Evolutionary conservation across 2,888 invertebrate species (phyloP), one percentile per base, ranked within the genome.

Genomic region (Phaedon cochleariae): DNA sequence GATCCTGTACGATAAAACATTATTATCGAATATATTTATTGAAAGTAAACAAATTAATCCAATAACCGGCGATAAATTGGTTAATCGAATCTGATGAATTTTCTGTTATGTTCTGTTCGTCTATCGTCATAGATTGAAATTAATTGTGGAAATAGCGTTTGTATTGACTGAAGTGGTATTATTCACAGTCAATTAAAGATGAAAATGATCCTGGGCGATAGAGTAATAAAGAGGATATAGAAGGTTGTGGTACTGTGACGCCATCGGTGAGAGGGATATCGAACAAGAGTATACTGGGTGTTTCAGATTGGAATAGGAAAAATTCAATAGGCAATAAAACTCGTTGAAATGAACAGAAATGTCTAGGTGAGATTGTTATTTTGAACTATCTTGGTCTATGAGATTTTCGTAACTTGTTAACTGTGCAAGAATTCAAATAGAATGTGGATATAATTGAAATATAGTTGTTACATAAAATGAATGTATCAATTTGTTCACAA

Each of bases 131-230:
- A 58, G 60, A 73, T 73, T 71, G 62, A 73, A 71, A 71, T 69
- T 69, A 64, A 71, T 72, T 64, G 62, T 62, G 54, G 53, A 57
- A 67, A 67, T 53, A 63, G 61, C 54, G 61, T 59, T 26, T 5
- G 26, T 57, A 57, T 46, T 49, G 61, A 65, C 59, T 62, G 62
- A 62, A 65, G 65, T 74, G 72, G 66, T 70, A 73, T 75, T 73
- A 77, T 76, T 76, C 71, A 75, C 71, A 68, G 72, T 71, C 74
- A 75, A 76, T 76, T 76, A 76, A 73, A 72, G 73, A 74, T 69
- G 72, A 75, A 76, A 77, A 70, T 71, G 75, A 75, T 73, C 58
- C 62, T 58, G 65, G 41, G 72, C 72, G 67, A 62, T 63, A 31
- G 53, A 52, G 53, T 10, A 54, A 26, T 60, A 18, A 26, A 45